phyloP scores from a whole-genome alignment of 2,797 vertebrate species.

The Peromyscus nudipes region DNA sequence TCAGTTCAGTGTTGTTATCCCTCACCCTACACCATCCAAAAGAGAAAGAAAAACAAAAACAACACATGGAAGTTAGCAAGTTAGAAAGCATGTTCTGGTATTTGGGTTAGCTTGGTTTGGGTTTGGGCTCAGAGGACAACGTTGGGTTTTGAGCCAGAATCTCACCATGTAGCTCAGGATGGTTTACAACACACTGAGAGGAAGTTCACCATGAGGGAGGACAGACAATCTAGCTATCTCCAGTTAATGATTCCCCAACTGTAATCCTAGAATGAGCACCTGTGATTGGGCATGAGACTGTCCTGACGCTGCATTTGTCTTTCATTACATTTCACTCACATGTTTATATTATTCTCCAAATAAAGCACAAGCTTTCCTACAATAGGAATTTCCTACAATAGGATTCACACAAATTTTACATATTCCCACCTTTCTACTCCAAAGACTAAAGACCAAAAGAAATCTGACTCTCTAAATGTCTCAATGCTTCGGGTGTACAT shows the following conservation, averaged over 20 bases:
- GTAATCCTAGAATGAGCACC: neutral
- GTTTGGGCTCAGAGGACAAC: too few species aligned
- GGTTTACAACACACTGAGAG: neutral
- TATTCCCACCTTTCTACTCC: neutral
- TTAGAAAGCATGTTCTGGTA: neutral
- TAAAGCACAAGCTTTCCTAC: slow-evolving; percentile 48
- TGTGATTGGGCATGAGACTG: neutral
- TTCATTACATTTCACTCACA: slow-evolving; percentile 23
- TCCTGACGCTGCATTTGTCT: slow-evolving; percentile 5
- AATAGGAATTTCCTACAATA: slow-evolving; percentile 13
- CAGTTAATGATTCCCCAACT: neutral
- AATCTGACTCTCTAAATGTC: neutral
- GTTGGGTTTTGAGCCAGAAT: neutral
- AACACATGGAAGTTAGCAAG: neutral
- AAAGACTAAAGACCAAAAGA: slow-evolving; percentile 31
- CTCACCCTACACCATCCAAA: neutral
- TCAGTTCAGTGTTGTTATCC: neutral
- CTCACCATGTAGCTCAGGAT: neutral
- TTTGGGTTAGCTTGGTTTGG: neutral
- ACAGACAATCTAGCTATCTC: neutral
- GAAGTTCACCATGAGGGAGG: neutral
- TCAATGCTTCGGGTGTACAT: neutral
- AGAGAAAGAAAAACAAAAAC: neutral
- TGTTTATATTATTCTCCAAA: slow-evolving; percentile 46
- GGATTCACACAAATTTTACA: slow-evolving; percentile 13